Base-by-base conservation (phyloP, 2,113 vertebrate species). In the Antidorcas marsupialis region DNA sequence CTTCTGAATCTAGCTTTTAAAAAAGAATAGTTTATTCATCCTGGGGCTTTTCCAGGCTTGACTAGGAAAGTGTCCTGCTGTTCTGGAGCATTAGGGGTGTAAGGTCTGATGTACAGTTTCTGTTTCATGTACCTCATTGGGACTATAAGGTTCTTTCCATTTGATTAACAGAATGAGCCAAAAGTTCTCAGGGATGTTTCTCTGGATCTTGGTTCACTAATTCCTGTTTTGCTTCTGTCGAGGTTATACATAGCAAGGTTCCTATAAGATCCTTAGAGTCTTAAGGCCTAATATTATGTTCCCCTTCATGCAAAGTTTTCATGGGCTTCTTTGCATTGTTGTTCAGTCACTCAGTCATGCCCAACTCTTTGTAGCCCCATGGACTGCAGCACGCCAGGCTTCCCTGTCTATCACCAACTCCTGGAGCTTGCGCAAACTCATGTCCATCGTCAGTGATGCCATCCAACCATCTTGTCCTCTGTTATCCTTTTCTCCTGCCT, bases 161-260 rank as follows among this genome's bases (percentile, higher is more conserved):
- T 85, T 85, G 57, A 13, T n/a, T 52, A 79, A 27, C 4, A 67
- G 57, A 94, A 79, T 79, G 53, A 90, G 12, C 27, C 30, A 47
- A 14, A 84, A 47, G 39, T 57, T 52, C 87, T 83, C 13, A 74
- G 10, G 53, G 57, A 28, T 45, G 14, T 55, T 74, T 93, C 39
- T 15, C 81, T 74, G 23, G 19, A 53, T 82, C 74, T 91, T 25
- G 12, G 55, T n/a, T 94, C 62, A 67, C 60, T 86, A 53, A 16
- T 52, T 96, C 74, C 79, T 87, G 94, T 33, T 91, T 74, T 94
- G 78, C 60, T 36, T 76, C 43, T 67, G 12, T 81, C 83, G 67
- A 84, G 30, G 7, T 36, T 36, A 36, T 67, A 21, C 21, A 21
- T 67, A 36, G n/a, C 13, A 92, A 74, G 10, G 28, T 60, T 81